Base-by-base conservation (phyloP, 1,140 invertebrate species). In the Camponotus floridanus region DNA sequence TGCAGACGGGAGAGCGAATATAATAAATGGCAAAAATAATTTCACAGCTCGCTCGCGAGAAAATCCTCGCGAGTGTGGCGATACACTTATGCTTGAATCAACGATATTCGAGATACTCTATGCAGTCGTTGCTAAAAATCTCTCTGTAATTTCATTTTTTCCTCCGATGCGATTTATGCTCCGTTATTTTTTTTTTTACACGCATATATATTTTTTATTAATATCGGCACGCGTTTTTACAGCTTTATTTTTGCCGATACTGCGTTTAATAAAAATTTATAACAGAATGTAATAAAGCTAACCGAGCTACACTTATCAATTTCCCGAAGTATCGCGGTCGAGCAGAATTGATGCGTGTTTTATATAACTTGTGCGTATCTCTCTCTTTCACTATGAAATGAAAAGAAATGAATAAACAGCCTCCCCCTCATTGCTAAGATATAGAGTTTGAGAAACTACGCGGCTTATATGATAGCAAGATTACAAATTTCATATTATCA, bases 281-380 rank as follows among this genome's bases (percentile, higher is more conserved):
- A 74, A 15, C 79, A 83, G 55, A 73, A 48, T 45, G 51, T 83
- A 73, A 83, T 73, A 83, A 83, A 73, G 79, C 79, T 36, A 73
- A 57, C 42, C 18, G 26, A 73, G 51, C 65, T 48, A 81, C 33
- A 62, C 36, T 57, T 48, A 74, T 73, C 55, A 83, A 83, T 83
- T 73, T 81, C 18, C 42, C 68, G 3, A 71, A 83, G 68, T 74
- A 73, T 45, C 55, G 51, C 36, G 76, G 33, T 57, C 55, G 55
- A 74, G 31, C 48, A 6, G 55, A 74, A 55, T 83, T 26, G 55
- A 18, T 48, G 48, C 42, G 39, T 33, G 55, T n/a, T 59, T 81
- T n/a, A 15, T 73, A 45, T 42, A 73, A 61, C 55, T 15, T 5
- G 55, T 70, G 42, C 26, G 26, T 26, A 26, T 61, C 55, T 55